Conservation (phyloP, 2,113 vertebrate genomes). For the Nyctereutes procyonoides region DNA sequence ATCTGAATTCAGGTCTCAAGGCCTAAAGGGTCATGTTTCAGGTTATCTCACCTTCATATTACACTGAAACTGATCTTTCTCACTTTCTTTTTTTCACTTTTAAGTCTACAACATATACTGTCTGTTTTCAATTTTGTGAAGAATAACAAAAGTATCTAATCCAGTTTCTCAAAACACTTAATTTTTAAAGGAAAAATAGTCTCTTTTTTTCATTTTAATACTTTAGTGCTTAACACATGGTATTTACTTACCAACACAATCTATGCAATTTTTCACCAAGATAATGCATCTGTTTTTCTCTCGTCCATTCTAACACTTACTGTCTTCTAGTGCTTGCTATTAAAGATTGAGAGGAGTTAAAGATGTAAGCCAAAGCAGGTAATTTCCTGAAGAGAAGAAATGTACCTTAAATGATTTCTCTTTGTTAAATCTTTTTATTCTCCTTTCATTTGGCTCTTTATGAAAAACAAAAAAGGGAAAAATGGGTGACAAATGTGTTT, state of each 20-base stretch:
- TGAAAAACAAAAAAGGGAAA: conserved; percentile 45
- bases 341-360: conserved; percentile 76
- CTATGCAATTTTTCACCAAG: conserved; percentile 54
- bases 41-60: conserved; percentile 34
- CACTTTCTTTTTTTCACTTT: conserved; percentile 47
- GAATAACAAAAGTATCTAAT: conserved; percentile 47
- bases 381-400: conserved; percentile 83
- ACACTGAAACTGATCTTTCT: conserved; percentile 21
- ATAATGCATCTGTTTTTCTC: conserved; percentile 72
- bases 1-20: conserved; percentile 12
- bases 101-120: background rate
- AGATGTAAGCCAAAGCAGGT: conserved; percentile 73
- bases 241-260: conserved; percentile 77
- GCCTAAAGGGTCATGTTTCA: background rate
- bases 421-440: conserved; percentile 78
- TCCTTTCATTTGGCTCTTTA: conserved; percentile 77
- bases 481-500: conserved; percentile 66
- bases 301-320: conserved; percentile 30
- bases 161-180: conserved; percentile 76
- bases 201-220: conserved; percentile 63
- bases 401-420: conserved; percentile 75
- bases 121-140: conserved; percentile 74
- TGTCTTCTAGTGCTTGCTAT: conserved; percentile 63
- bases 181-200: conserved; percentile 72
- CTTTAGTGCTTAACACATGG: conserved; percentile 57